A percentile compares a stretch with the other conserved stretches of the same genome.
Evolutionary conservation across 1,140 invertebrate species (phyloP).

Genomic region (Drosophila repletoides): DNA sequence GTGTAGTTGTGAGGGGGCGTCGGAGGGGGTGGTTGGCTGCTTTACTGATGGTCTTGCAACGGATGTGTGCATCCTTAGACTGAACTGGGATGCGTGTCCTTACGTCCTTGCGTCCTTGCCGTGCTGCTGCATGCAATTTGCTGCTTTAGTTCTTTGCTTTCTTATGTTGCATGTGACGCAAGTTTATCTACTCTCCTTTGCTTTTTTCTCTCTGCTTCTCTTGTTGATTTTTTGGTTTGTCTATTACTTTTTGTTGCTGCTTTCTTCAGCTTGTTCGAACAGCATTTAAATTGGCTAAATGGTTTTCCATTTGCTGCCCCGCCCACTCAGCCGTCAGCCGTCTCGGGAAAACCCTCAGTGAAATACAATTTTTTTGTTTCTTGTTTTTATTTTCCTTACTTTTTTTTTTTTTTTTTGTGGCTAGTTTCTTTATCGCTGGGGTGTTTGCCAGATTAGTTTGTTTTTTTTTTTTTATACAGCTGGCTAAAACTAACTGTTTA

Average conservation of each 20-base stretch:
- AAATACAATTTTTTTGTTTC: neutral
- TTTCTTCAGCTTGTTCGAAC: slow-evolving; percentile 49
- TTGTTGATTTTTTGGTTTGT: slow-evolving; percentile 53
- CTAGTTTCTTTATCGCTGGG: slow-evolving; percentile 12
- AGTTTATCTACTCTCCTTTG: slow-evolving; percentile 18
- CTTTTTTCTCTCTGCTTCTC: neutral
- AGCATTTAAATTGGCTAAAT: slow-evolving; percentile 65
- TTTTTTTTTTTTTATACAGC: slow-evolving; percentile 2
- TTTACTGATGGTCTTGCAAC: slow-evolving; percentile 35
- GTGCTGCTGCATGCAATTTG: slow-evolving; percentile 51
- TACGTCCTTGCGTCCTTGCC: slow-evolving; percentile 36
- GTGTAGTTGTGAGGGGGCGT: slow-evolving; percentile 14
- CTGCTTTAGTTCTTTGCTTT: slow-evolving; percentile 32
- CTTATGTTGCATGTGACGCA: slow-evolving; percentile 3
- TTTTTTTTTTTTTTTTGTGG: slow-evolving; percentile 13
- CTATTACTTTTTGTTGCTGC: slow-evolving; percentile 31
- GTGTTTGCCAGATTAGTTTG: slow-evolving; percentile 20
- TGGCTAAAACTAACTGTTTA: neutral
- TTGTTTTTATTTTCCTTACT: neutral
- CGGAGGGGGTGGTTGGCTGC: neutral
- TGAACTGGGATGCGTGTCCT: slow-evolving; percentile 25
- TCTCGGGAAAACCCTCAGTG: neutral
- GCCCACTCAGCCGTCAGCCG: neutral
- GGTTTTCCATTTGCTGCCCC: slow-evolving; percentile 50
- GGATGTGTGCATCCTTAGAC: slow-evolving; percentile 12